phyloP scores from a whole-genome alignment of 2,888 invertebrate species.

The Mythimna vitellina region DNA sequence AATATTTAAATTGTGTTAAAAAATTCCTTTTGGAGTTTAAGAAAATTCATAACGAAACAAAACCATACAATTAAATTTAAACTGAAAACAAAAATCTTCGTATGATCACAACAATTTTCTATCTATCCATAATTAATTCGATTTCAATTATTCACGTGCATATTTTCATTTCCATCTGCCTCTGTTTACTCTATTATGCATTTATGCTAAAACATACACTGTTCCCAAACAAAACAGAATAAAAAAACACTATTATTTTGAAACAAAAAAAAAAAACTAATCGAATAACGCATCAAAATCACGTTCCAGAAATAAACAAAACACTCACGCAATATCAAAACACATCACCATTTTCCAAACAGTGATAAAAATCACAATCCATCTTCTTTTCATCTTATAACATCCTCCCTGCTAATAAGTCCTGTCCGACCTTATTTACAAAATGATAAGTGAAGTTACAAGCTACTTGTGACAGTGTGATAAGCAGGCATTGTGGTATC shows the following conservation, averaged over 20 bases:
- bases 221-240: background rate
- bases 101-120: background rate
- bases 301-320: constrained; percentile 27
- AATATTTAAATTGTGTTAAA: background rate
- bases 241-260: background rate
- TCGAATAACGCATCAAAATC: background rate
- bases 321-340: constrained; percentile 30
- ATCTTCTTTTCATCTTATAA: constrained; percentile 51
- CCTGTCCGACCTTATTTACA: constrained; percentile 64
- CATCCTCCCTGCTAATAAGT: constrained; percentile 58
- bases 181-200: background rate
- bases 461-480: constrained; percentile 64
- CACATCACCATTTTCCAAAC: constrained; percentile 53
- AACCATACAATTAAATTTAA: background rate
- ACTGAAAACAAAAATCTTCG: background rate
- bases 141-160: background rate
- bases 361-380: constrained; percentile 62
- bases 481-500: constrained; percentile 63
- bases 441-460: constrained; percentile 64
- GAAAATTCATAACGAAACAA: background rate
- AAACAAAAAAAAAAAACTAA: background rate
- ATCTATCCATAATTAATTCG: background rate
- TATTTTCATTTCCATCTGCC: background rate
- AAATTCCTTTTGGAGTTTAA: background rate
- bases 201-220: background rate